Evolutionary conservation across 2,888 invertebrate genomes (phyloP).

Genomic region (Seladonia tumulorum): DNA sequence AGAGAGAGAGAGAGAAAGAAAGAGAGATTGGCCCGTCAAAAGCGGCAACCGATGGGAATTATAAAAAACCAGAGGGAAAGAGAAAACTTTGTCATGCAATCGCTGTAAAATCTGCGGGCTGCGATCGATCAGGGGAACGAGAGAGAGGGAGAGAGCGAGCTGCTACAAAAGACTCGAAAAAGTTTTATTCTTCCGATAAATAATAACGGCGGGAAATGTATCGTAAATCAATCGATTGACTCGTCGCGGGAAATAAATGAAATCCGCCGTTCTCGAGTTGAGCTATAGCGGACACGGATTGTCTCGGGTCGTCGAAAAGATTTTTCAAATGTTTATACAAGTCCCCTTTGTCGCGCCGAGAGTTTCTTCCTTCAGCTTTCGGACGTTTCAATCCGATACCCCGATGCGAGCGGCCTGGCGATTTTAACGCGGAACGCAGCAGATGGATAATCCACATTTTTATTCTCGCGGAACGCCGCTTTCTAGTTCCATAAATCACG

Average conservation of each 20-base stretch:
- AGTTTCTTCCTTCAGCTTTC: neutral
- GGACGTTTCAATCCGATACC: neutral
- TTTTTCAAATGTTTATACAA: too few species aligned
- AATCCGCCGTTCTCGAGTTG: neutral
- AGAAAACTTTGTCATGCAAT: slow-evolving; percentile 4
- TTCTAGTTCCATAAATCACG: neutral
- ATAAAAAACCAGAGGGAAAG: slow-evolving; percentile 2
- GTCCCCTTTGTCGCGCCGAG: too few species aligned
- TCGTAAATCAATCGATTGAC: neutral
- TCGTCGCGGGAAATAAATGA: neutral
- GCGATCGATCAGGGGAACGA: neutral
- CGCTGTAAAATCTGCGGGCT: neutral
- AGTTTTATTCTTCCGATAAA: neutral
- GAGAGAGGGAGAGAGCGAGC: too few species aligned
- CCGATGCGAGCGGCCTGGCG: neutral
- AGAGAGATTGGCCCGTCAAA: neutral
- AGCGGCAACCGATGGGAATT: slow-evolving; percentile 2
- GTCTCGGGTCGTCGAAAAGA: too few species aligned
- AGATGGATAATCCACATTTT: neutral
- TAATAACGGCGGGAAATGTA: neutral
- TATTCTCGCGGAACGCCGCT: neutral
- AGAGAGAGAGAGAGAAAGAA: neutral
- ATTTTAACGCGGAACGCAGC: neutral
- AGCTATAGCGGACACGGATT: too few species aligned
- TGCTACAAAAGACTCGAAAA: neutral